These are phyloP conservation scores for Aphidius ervi DNA, from an alignment of 1,140 invertebrate species.

Conservation along the genomic window DNA sequence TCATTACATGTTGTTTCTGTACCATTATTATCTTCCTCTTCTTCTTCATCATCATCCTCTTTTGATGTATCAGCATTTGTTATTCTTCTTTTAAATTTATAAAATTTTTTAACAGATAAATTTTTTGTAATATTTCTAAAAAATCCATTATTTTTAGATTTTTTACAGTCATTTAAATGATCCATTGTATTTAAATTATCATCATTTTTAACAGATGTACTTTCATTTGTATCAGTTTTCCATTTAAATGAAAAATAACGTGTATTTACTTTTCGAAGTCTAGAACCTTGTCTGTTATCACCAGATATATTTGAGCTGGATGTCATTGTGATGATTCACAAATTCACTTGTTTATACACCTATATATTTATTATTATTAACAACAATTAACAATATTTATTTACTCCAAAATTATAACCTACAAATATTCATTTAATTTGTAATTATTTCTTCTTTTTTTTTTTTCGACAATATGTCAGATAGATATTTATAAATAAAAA, in stretches of 20 bases:
- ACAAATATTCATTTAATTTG: too few relatives aligned
- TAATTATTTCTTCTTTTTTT: too few relatives aligned
- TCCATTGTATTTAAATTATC: slow-evolving; percentile 2
- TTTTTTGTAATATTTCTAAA: slow-evolving; percentile 20
- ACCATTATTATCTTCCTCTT: background rate
- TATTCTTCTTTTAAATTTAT: slow-evolving; percentile 18
- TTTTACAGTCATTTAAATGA: background rate
- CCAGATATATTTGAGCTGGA: slow-evolving; percentile 12
- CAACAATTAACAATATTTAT: too few relatives aligned
- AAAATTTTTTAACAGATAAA: slow-evolving; percentile 17
- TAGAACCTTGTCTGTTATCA: slow-evolving; percentile 8
- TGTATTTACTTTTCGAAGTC: slow-evolving; percentile 13
- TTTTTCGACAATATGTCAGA: too few relatives aligned
- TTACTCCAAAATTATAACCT: too few relatives aligned
- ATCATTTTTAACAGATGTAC: slow-evolving; percentile 9
- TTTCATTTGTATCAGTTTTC: slow-evolving; percentile 15
- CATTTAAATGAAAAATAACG: slow-evolving; percentile 19
- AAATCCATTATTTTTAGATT: slow-evolving; percentile 13
- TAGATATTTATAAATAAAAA: too few relatives aligned
- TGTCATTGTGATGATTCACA: slow-evolving; percentile 5
- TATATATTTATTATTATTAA: too few relatives aligned
- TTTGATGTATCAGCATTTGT: background rate
- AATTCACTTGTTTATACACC: too few relatives aligned
- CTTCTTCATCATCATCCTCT: background rate
- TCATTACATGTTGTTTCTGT: too few relatives aligned